Base-by-base conservation (phyloP, 30 jellyfish, hydroid and myxozoan genomes). In the Catostylus mosaicus region DNA sequence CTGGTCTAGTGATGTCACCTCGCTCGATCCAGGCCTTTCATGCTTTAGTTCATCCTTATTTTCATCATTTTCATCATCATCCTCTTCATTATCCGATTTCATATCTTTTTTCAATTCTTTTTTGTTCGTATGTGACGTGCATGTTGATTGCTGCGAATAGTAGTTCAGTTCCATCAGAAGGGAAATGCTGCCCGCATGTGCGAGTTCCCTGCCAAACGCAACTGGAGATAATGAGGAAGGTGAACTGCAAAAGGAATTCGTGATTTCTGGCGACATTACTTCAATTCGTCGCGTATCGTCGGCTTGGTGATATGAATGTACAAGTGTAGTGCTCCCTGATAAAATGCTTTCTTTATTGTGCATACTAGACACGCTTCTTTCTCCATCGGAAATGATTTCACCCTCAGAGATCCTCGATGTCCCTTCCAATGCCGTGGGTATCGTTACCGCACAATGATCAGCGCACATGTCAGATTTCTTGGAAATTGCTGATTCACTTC, bases 291-390 rank as follows among this genome's bases (percentile, higher is more conserved):
- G 88, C 1, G 82, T 31, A 22, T 59, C 82, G 10, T 78, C 78
- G 27, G 47, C 63, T 27, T 22, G 45, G 34, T 1, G 56, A 30
- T 30, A 40, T 1, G 74, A 31, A 5, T 47, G 66, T 19, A 61
- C 16, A 20, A 78, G 67, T 36, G 89, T 78, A 23, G 89, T 67
- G 56, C 89, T 78, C 14, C 89, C 89, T 0, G 89, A 36, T 37
- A 78, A 36, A 29, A 69, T 47, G 24, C 48, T 23, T 14, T 36
- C 57, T 20, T 66, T 56, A 23, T 30, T 32, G 29, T 26, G 30
- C 34, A 30, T 33, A n/a, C 66, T 47, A 2, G 64, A 30, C 22
- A 72, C 23, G 2, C 43, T 72, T 23, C 24, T 60, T 3, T 14
- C 40, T 26, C n/a, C 52, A 31, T 30, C 68, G 23, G 77, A 30